Conservation (phyloP, 2,113 vertebrate genomes). For the Albula glossodonta region DNA sequence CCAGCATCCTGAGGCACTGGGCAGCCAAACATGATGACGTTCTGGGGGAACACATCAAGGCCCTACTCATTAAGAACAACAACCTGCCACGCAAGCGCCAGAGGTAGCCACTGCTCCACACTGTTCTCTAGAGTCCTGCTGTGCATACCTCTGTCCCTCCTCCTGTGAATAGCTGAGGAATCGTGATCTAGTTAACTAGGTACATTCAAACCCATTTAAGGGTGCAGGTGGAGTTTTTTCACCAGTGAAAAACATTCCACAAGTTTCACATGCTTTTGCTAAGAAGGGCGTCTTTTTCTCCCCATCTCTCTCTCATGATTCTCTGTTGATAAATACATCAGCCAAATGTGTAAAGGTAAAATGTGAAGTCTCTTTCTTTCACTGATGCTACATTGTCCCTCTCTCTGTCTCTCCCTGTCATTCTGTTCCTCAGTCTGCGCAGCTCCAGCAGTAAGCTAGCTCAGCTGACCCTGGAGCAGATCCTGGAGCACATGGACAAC, state of each 20-base stretch:
- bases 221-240: not conserved
- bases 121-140: too few species aligned
- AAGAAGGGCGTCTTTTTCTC: not conserved
- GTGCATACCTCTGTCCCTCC: not conserved
- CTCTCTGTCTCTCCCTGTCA: not conserved
- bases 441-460: slow-evolving; percentile 96
- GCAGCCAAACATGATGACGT: slow-evolving; percentile 87
- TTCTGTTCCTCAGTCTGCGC: slow-evolving; percentile 70
- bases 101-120: slow-evolving; percentile 66
- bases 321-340: too few species aligned
- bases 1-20: slow-evolving; percentile 94
- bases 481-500: slow-evolving; percentile 91
- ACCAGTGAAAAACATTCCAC: not conserved
- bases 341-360: too few species aligned
- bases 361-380: too few species aligned
- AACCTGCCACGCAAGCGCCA: slow-evolving; percentile 91
- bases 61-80: slow-evolving; percentile 97
- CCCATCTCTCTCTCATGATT: too few species aligned
- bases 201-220: not conserved
- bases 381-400: fast-evolving
- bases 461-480: slow-evolving; percentile 94
- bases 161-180: too few species aligned
- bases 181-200: not conserved
- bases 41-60: slow-evolving; percentile 90
- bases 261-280: not conserved